Evolutionary conservation across 2,888 invertebrate species (phyloP).

Genomic region (Podabrus alpinus): DNA sequence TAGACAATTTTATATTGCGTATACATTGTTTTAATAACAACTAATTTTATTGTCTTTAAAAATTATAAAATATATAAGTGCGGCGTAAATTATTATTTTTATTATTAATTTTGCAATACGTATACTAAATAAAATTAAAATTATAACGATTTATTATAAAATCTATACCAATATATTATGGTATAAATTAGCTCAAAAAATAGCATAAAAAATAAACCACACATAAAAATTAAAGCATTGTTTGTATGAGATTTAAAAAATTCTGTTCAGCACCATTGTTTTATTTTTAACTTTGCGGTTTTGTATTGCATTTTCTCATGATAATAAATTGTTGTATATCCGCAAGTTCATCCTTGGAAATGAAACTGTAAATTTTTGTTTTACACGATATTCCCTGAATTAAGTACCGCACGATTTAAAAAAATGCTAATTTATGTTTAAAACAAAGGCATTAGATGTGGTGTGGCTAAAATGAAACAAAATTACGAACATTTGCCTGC

Average conservation of each 20-base stretch:
- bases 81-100: neutral
- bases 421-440: neutral
- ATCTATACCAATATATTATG: too few species aligned
- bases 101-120: neutral
- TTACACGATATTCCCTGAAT: neutral
- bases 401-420: neutral
- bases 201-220: neutral
- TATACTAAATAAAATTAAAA: too few species aligned
- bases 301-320: neutral
- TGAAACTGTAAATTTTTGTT: neutral
- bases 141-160: neutral
- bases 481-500: neutral
- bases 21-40: neutral
- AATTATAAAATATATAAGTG: neutral
- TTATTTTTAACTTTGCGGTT: neutral
- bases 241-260: neutral
- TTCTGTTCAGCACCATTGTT: neutral
- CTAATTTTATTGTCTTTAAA: neutral
- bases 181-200: neutral
- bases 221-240: neutral
- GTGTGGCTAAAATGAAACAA: neutral
- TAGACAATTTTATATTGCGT: neutral
- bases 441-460: neutral
- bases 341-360: neutral
- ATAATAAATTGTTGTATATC: neutral